Evolutionary conservation across 2,113 vertebrate genomes (phyloP).

Genomic region (Promerops cafer): DNA sequence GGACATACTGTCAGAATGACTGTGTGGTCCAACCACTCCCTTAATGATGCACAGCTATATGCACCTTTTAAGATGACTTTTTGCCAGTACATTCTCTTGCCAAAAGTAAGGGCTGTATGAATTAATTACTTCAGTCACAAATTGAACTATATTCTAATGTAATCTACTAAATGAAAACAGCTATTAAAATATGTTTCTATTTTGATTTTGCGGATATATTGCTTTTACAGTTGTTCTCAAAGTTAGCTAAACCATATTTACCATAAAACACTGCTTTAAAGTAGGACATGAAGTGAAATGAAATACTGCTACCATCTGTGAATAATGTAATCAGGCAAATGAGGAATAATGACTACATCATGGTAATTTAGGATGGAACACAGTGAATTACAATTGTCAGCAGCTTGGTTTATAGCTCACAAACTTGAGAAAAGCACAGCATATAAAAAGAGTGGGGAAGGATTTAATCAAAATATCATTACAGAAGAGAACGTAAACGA

Average conservation of each 20-base stretch:
- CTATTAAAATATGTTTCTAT: background rate
- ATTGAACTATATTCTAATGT: background rate
- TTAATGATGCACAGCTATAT: background rate
- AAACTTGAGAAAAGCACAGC: slow-evolving; percentile 1
- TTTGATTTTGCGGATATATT: background rate
- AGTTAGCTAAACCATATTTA: background rate
- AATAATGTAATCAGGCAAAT: slow-evolving; percentile 52
- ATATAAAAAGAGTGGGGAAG: background rate
- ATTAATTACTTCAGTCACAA: background rate
- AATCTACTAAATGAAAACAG: background rate
- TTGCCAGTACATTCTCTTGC: background rate
- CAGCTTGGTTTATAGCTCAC: slow-evolving; percentile 35
- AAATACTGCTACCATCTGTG: slow-evolving; percentile 38
- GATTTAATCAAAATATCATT: slow-evolving; percentile 12
- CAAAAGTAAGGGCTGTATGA: background rate
- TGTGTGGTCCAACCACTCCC: background rate
- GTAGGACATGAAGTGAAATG: background rate
- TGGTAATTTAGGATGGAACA: slow-evolving; percentile 37
- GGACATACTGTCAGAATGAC: background rate
- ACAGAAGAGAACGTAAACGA: background rate
- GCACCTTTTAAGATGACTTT: background rate
- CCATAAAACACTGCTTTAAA: background rate
- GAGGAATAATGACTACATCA: slow-evolving; percentile 40
- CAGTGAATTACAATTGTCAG: slow-evolving; percentile 49
- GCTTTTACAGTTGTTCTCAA: background rate